Conservation (phyloP, 2,888 invertebrate species). For the Labia minor region DNA sequence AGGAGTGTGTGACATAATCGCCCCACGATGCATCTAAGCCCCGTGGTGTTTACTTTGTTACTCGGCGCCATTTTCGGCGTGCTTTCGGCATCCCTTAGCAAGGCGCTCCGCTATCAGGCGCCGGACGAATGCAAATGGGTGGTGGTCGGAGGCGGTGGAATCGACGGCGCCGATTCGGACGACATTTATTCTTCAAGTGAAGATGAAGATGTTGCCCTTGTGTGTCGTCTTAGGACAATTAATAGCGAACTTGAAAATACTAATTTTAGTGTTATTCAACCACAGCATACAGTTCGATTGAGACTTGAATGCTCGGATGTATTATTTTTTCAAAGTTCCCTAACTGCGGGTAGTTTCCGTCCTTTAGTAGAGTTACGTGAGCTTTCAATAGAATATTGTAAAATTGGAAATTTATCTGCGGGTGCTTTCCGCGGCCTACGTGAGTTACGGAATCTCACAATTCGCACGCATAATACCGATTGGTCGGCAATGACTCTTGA, state of each 20-base stretch:
- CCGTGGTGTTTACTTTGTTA: conserved; percentile 47
- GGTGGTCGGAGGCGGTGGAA: conserved; percentile 44
- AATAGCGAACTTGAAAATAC: conserved; percentile 73
- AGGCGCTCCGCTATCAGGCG: conserved; percentile 58
- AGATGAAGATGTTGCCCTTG: conserved; percentile 56
- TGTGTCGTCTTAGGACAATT: conserved; percentile 63
- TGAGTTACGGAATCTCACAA: conserved; percentile 65
- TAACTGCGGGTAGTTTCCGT: conserved; percentile 64
- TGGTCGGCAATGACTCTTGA: conserved; percentile 73
- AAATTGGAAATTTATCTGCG: conserved; percentile 68
- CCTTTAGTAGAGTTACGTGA: conserved; percentile 64
- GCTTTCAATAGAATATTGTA: conserved; percentile 70
- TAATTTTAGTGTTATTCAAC: conserved; percentile 72
- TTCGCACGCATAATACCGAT: conserved; percentile 72
- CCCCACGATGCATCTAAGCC: conserved; percentile 33
- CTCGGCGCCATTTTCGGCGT: conserved; percentile 50
- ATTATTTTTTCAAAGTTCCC: conserved; percentile 66
- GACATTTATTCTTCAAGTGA: conserved; percentile 31
- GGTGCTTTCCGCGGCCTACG: conserved; percentile 72
- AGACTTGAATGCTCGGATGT: conserved; percentile 70
- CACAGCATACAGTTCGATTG: conserved; percentile 64
- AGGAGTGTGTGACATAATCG: conserved; percentile 31
- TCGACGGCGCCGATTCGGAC: conserved; percentile 27
- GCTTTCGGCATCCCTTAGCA: conserved; percentile 48
- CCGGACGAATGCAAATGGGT: conserved; percentile 75